Percentiles rank a stretch among this genome's conserved stretches.
These are phyloP conservation scores for Barypeithes pellucidus DNA, from an alignment of 2,888 invertebrate genomes.

Conservation along the genomic window DNA sequence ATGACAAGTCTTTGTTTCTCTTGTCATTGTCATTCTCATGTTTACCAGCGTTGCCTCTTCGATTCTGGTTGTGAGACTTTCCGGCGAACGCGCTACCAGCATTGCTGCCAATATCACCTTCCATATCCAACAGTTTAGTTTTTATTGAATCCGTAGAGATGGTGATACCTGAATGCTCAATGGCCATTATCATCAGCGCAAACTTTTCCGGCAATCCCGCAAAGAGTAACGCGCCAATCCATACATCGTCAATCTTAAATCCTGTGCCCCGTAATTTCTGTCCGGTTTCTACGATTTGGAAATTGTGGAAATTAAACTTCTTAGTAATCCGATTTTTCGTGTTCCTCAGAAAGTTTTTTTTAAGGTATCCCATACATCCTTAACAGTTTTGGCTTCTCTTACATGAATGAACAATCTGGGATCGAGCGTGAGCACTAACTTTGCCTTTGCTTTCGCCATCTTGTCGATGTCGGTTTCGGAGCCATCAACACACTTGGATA, in stretches of 20 bases:
- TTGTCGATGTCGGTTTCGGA: no score
- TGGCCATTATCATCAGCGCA: constrained; percentile 58
- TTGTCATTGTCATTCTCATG: constrained; percentile 32
- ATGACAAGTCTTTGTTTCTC: no score
- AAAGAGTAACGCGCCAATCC: constrained; percentile 52
- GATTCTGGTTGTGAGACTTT: not conserved
- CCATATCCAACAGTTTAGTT: constrained; percentile 59
- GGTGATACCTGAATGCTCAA: no score
- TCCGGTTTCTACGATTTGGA: constrained; percentile 58
- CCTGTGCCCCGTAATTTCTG: constrained; percentile 60
- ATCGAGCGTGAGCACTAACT: constrained; percentile 18
- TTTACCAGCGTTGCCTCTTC: constrained; percentile 3
- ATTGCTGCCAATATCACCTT: constrained; percentile 17
- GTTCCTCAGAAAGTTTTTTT: constrained; percentile 3
- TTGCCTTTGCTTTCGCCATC: constrained; percentile 16
- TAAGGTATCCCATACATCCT: constrained; percentile 12
- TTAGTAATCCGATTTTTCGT: constrained; percentile 36
- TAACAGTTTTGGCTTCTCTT: constrained; percentile 12
- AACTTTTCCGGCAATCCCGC: constrained; percentile 58
- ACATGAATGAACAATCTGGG: constrained; percentile 4
- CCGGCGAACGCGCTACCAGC: constrained; percentile 38
- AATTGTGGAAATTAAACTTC: constrained; percentile 55
- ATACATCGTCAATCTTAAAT: no score
- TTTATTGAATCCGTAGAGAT: constrained; percentile 58
- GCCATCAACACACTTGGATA: no score